Percentiles rank a stretch among this genome's conserved stretches.
Conservation (phyloP, 1,140 invertebrate species). For the Amphibalanus amphitrite region DNA sequence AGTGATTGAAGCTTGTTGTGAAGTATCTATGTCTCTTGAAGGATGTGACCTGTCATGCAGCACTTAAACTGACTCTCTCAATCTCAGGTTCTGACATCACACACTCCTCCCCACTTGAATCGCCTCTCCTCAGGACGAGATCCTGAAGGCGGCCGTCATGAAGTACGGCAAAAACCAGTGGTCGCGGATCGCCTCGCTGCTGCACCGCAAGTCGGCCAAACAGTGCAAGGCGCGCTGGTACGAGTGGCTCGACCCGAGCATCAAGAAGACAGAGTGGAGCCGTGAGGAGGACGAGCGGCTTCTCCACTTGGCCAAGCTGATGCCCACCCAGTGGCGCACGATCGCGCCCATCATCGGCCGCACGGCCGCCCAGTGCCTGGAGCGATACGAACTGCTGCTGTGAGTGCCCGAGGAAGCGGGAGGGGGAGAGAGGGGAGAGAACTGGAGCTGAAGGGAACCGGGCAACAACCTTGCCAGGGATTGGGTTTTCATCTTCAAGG, state of each 20-base stretch:
- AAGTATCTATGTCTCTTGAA: no score
- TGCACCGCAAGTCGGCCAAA: conserved; percentile 98
- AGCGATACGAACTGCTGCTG: conserved; percentile 91
- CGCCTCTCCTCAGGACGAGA: conserved; percentile 73
- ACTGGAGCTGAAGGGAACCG: no score
- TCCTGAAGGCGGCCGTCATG: conserved; percentile 99
- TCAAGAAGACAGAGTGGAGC: conserved; percentile 99
- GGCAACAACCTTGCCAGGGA: no score
- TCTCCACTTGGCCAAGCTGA: conserved; percentile 91
- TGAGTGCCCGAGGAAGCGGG: conserved; percentile 33
- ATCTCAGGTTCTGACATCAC: neutral
- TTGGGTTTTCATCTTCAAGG: no score
- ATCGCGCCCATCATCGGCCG: conserved; percentile 97
- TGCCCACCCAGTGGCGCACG: conserved; percentile 99
- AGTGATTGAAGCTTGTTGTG: neutral
- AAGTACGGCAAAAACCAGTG: conserved; percentile 99
- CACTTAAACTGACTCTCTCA: neutral
- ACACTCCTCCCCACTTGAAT: neutral
- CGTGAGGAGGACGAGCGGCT: conserved; percentile 98
- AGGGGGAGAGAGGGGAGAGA: no score
- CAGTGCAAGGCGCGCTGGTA: conserved; percentile 99
- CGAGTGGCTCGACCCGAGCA: conserved; percentile 98
- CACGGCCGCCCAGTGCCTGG: conserved; percentile 95
- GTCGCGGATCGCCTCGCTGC: conserved; percentile 94
- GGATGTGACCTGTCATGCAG: no score